Percentiles rank a stretch among this genome's conserved stretches.
Evolutionary conservation across 1,140 invertebrate genomes (phyloP).

Genomic region (Drosophila nikananu): DNA sequence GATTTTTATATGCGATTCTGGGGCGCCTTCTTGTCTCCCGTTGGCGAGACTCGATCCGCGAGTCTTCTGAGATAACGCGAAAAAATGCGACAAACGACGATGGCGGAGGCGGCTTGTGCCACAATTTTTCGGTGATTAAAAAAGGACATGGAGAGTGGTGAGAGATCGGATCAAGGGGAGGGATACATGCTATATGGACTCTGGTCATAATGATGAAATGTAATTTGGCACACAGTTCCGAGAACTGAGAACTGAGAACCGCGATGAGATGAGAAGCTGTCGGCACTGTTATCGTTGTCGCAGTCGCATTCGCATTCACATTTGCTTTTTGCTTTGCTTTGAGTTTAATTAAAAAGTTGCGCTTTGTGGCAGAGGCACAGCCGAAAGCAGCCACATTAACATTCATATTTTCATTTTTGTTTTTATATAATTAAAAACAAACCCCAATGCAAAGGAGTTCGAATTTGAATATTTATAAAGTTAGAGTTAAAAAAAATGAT

Average conservation of each 20-base stretch:
- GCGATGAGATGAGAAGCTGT: constrained; percentile 45
- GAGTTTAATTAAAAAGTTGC: constrained; percentile 81
- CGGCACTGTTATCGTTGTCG: constrained; percentile 53
- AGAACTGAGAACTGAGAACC: constrained; percentile 19
- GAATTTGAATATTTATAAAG: background rate
- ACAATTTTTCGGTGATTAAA: constrained; percentile 66
- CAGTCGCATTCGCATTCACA: constrained; percentile 11
- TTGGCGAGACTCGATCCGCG: constrained; percentile 40
- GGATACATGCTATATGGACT: constrained; percentile 26
- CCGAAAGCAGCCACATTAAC: constrained; percentile 51
- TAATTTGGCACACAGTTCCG: constrained; percentile 71
- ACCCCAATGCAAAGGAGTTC: background rate
- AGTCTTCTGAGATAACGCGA: constrained; percentile 32
- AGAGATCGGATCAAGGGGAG: background rate
- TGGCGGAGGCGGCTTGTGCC: constrained; percentile 56
- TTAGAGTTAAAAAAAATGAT: too few species aligned
- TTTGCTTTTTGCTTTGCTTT: constrained; percentile 50
- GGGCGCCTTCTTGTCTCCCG: constrained; percentile 37
- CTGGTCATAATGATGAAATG: constrained; percentile 72
- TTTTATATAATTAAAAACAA: constrained; percentile 62
- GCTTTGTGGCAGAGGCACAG: constrained; percentile 61
- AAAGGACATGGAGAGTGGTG: constrained; percentile 34
- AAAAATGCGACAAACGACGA: constrained; percentile 51
- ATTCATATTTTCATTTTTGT: constrained; percentile 48
- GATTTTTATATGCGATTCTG: background rate